phyloP scores from a whole-genome alignment of 1,140 invertebrate genomes.

The Triops longicaudatus region DNA sequence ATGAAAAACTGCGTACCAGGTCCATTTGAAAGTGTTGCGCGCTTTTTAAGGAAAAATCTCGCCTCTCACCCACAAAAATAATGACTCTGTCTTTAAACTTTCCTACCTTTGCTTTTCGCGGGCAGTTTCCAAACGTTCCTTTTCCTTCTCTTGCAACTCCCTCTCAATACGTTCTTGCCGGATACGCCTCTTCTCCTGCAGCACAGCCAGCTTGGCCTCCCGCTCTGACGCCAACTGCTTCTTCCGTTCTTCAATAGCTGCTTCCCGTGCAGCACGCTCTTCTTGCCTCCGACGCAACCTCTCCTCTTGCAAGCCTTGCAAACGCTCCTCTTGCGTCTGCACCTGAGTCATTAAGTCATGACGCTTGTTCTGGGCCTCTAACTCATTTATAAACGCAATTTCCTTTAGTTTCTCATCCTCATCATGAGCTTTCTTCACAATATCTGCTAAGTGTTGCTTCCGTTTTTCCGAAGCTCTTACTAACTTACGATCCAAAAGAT shows the following conservation, averaged over 20 bases:
- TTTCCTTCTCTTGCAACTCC: slow-evolving; percentile 74
- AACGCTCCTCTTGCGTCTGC: slow-evolving; percentile 66
- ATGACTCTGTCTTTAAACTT: too few relatives aligned
- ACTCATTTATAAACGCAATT: slow-evolving; percentile 94
- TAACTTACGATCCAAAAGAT: slow-evolving; percentile 75
- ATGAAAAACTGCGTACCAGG: too few relatives aligned
- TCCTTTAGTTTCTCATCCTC: slow-evolving; percentile 94
- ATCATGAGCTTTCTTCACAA: slow-evolving; percentile 89
- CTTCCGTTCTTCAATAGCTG: slow-evolving; percentile 81
- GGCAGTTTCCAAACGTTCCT: slow-evolving; percentile 69
- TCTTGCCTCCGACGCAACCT: slow-evolving; percentile 58
- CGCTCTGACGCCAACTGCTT: slow-evolving; percentile 76
- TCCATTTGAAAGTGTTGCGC: too few relatives aligned
- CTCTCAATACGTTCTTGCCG: slow-evolving; percentile 77
- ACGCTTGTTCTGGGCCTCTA: slow-evolving; percentile 89
- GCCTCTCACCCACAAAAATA: too few relatives aligned
- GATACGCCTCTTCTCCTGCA: slow-evolving; percentile 73
- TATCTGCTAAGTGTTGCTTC: slow-evolving; percentile 64
- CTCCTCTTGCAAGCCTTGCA: slow-evolving; percentile 67
- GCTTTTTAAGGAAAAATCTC: too few relatives aligned
- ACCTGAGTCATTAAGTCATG: slow-evolving; percentile 67
- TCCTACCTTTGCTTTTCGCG: slow-evolving; percentile 65
- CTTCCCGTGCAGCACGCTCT: slow-evolving; percentile 89
- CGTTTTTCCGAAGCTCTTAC: slow-evolving; percentile 86
- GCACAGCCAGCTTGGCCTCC: slow-evolving; percentile 54